A percentile compares a stretch with the other conserved stretches of the same genome.
Evolutionary conservation across 2,113 vertebrate genomes (phyloP).

Genomic region (Bolborhynchus lineola): DNA sequence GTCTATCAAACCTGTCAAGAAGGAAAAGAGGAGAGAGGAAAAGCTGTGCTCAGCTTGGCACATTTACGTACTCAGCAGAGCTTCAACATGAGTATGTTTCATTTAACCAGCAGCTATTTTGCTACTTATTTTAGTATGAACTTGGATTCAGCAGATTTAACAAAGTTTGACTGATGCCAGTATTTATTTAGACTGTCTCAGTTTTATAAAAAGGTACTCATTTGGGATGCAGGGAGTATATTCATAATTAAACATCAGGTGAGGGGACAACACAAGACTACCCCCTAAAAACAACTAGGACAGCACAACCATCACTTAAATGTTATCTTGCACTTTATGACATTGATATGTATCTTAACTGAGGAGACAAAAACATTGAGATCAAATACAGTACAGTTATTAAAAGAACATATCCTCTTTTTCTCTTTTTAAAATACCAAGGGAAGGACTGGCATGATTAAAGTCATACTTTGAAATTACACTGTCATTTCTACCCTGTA

Average conservation of each 20-base stretch:
- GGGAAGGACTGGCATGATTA: not conserved
- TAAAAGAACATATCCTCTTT: not conserved
- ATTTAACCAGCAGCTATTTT: not conserved
- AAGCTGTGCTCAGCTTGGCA: not conserved
- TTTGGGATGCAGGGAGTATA: not conserved
- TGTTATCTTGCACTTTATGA: not conserved
- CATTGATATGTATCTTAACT: not conserved
- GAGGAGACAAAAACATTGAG: not conserved
- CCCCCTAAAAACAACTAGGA: not conserved
- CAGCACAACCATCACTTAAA: not conserved
- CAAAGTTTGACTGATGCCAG: not conserved
- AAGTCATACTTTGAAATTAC: not conserved
- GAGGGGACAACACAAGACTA: not conserved
- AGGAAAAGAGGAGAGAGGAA: not conserved
- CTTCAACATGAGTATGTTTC: not conserved
- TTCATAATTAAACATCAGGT: not conserved
- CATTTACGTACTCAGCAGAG: not conserved
- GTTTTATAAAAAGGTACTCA: not conserved
- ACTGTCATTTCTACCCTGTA: not conserved
- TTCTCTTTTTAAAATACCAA: not conserved
- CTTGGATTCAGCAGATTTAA: not conserved
- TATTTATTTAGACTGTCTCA: not conserved
- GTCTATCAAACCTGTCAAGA: constrained; percentile 91
- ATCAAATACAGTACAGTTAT: not conserved
- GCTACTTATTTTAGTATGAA: not conserved